These are phyloP conservation scores for Phataginus tetradactyla DNA, from an alignment of 2,797 vertebrate species.

Conservation along the genomic window DNA sequence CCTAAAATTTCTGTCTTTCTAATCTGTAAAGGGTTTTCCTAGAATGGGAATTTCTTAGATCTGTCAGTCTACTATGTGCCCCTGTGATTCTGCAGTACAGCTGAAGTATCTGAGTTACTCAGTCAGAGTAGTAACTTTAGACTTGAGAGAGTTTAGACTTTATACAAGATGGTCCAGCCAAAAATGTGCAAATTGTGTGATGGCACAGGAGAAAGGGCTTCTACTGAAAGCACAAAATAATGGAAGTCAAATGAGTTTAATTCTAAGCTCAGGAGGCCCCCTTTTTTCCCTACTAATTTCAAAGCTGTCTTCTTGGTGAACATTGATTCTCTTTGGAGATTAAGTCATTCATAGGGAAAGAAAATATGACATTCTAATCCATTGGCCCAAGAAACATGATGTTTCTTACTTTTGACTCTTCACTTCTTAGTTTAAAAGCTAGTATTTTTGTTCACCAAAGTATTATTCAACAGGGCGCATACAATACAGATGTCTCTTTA, in stretches of 20 bases:
- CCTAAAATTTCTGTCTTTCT: background rate
- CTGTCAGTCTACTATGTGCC: background rate
- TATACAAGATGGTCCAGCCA: background rate
- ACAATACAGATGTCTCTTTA: background rate
- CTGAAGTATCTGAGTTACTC: background rate
- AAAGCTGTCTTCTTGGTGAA: background rate
- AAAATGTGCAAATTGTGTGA: background rate
- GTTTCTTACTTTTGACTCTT: constrained; percentile 16
- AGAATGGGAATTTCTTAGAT: background rate
- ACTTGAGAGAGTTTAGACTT: background rate
- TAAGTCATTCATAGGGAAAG: background rate
- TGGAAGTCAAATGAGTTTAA: background rate
- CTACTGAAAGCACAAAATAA: background rate
- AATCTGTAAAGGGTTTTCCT: background rate
- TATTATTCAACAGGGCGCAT: background rate
- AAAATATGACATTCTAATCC: background rate
- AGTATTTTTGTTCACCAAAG: background rate
- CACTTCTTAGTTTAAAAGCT: background rate
- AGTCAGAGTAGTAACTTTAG: background rate
- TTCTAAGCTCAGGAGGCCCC: background rate
- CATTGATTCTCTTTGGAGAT: background rate
- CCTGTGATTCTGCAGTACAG: background rate
- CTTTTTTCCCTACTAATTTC: background rate
- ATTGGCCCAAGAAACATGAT: background rate
- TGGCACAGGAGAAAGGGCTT: background rate